Evolutionary conservation across 2,888 invertebrate species (phyloP), one percentile per base, ranked within the genome.

Genomic region (Macrosoma leucophasiata): DNA sequence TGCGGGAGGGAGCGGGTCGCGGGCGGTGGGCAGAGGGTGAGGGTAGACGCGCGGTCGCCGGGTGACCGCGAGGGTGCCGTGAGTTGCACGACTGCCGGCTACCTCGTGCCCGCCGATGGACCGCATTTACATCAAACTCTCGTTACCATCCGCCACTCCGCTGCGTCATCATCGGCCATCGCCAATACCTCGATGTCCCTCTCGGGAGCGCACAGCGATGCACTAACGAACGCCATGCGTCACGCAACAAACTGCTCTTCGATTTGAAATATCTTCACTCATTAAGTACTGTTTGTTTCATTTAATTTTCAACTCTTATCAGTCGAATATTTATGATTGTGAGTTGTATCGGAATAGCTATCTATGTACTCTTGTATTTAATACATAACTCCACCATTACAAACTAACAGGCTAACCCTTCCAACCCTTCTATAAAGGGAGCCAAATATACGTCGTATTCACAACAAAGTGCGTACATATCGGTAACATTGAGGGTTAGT

Each of bases 41-140:
- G 33, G 22, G 22, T 9, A 20, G 24, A 9, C 17, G 34, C 23
- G 29, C 25, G 31, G 48, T 46, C 47, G 56, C 46, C 37, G 54
- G 49, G 42, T 48, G 45, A 44, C 33, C 46, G 33, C 36, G 45
- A 54, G 48, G 56, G 62, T 60, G 68, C 24, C 43, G 48, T 52
- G 55, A 56, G 55, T 53, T 56, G 54, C 58, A 53, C 49, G 48
- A 53, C 51, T 52, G 49, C 36, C 52, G 48, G 45, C 54, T 55
- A 36, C 39, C 26, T 22, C 28, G 34, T 31, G 45, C 44, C 31
- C 38, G 39, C 42, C 36, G 58, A n/a, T n/a, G n/a, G n/a, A 59
- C 41, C 60, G 44, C 61, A 78, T 78, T 79, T 71, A 77, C 78
- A 79, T 79, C 62, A 71, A 72, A 74, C 56, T 48, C 63, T 76